Evolutionary conservation across 2,888 invertebrate genomes (phyloP).

Genomic region (Agelastica alni): DNA sequence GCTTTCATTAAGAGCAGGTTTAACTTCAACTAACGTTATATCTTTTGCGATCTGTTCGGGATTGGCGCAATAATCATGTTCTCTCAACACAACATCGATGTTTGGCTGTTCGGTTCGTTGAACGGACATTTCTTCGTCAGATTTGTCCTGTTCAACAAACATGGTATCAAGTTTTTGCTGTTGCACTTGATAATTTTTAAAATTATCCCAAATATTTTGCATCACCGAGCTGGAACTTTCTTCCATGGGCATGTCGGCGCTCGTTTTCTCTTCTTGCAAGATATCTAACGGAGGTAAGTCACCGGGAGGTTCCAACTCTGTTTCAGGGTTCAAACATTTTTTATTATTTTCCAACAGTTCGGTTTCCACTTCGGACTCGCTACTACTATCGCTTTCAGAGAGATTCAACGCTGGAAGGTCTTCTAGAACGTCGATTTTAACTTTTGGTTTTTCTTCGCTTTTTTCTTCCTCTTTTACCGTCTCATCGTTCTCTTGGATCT

Average conservation of each 20-base stretch:
- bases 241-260: constrained; percentile 40
- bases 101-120: constrained; percentile 20
- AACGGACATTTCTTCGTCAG: constrained; percentile 25
- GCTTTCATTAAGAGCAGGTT: constrained; percentile 52
- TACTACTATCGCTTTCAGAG: constrained; percentile 81
- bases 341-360: constrained; percentile 18
- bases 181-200: constrained; percentile 74
- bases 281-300: constrained; percentile 24
- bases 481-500: constrained; percentile 50
- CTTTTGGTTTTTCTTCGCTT: constrained; percentile 49
- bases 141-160: constrained; percentile 37
- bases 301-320: constrained; percentile 24
- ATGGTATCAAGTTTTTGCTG: constrained; percentile 61
- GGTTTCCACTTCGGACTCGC: constrained; percentile 63
- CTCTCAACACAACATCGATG: constrained; percentile 55
- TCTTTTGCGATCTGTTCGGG: constrained; percentile 44
- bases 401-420: constrained; percentile 81
- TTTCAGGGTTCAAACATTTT: constrained; percentile 11
- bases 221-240: constrained; percentile 46
- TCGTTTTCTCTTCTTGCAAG: constrained; percentile 43
- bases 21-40: constrained; percentile 47
- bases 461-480: constrained; percentile 45
- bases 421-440: constrained; percentile 64
- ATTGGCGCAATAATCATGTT: constrained; percentile 76
- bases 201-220: constrained; percentile 77